phyloP scores from a whole-genome alignment of 2,797 vertebrate species.

The Craterocephalus amniculus region DNA sequence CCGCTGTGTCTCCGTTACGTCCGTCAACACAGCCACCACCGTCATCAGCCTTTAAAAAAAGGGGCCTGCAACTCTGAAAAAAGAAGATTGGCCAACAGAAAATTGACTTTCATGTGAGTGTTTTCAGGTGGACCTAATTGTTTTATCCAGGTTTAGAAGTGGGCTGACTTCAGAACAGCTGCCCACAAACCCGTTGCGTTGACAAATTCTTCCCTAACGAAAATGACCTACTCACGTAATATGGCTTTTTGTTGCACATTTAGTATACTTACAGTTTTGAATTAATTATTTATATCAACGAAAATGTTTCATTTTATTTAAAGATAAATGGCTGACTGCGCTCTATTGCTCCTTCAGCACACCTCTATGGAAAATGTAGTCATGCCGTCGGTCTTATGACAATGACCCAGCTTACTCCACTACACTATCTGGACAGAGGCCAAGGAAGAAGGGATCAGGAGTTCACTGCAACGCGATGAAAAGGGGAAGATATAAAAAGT shows the following conservation, averaged over 20 bases:
- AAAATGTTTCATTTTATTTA: not conserved
- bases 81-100: not conserved
- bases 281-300: not conserved
- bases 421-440: slow-evolving; percentile 66
- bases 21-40: slow-evolving; percentile 63
- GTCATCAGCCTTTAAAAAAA: slow-evolving; percentile 75
- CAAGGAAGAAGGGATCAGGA: slow-evolving; percentile 64
- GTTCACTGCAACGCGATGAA: slow-evolving; percentile 51
- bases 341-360: slow-evolving; percentile 11
- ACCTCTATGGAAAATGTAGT: slow-evolving; percentile 82
- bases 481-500: slow-evolving; percentile 40
- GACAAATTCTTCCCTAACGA: not conserved
- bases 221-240: not conserved
- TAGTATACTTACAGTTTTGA: not conserved
- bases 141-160: not conserved
- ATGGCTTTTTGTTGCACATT: not conserved
- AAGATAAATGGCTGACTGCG: slow-evolving; percentile 3
- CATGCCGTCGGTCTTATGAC: slow-evolving; percentile 83
- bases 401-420: slow-evolving; percentile 70
- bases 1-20: slow-evolving; percentile 83
- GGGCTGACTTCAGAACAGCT: slow-evolving; percentile 5
- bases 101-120: slow-evolving; percentile 41
- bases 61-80: slow-evolving; percentile 58
- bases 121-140: not conserved
- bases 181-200: not conserved